Percentiles rank a stretch among this genome's conserved stretches.
Evolutionary conservation across 1,140 invertebrate species (phyloP).

Genomic region (Drosophila kohkoa): DNA sequence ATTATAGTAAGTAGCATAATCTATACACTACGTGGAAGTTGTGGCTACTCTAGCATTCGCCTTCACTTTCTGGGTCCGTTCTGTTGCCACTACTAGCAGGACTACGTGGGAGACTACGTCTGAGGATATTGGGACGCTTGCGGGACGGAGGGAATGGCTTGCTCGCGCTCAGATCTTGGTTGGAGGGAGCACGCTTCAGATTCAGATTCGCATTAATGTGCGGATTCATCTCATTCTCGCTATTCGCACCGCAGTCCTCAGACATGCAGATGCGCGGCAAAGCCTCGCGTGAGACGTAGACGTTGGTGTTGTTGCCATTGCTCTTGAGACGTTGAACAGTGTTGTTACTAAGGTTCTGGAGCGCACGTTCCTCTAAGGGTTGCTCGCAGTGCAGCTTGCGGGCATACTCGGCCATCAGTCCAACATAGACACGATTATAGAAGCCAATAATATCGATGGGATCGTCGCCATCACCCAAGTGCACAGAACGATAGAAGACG

Average conservation of each 20-base stretch:
- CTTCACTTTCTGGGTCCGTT: neutral
- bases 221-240: constrained; percentile 9
- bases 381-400: constrained; percentile 19
- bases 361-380: neutral
- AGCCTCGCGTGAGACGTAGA: constrained; percentile 14
- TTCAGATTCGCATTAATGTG: neutral
- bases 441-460: constrained; percentile 56
- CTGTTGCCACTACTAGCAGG: neutral
- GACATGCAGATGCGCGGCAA: constrained; percentile 25
- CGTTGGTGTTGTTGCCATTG: constrained; percentile 15
- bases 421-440: constrained; percentile 60
- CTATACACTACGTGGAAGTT: constrained; percentile 31
- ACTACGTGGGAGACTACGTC: constrained; percentile 30
- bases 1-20: constrained; percentile 23
- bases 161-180: constrained; percentile 23
- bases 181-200: constrained; percentile 46
- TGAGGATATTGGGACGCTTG: constrained; percentile 58
- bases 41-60: neutral
- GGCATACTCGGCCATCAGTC: constrained; percentile 44
- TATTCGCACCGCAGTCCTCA: constrained; percentile 9
- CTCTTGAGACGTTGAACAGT: neutral
- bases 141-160: neutral
- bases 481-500: constrained; percentile 95
- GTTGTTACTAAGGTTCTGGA: constrained; percentile 18
- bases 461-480: constrained; percentile 85